Evolutionary conservation across 1,140 invertebrate species (phyloP), one percentile per base, ranked within the genome.

Genomic region (Pseudomyrmex pallidus): DNA sequence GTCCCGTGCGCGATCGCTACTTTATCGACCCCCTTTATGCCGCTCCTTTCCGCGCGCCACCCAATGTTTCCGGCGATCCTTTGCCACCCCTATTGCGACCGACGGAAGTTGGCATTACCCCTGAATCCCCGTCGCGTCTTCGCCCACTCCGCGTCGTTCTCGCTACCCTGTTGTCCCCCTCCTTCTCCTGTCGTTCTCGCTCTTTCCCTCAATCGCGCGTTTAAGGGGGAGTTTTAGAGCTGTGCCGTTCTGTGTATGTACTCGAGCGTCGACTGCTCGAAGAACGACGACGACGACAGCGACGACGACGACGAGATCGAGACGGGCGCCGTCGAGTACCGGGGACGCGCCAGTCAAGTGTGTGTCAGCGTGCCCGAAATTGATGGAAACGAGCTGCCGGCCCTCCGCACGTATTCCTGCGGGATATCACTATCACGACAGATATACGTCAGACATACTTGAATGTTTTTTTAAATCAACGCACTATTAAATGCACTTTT

Each of bases 1-100:
- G 94, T 94, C 93, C 91, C 91, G 91, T 90, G 90, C 87, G 91
- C 93, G 93, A 94, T 94, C 93, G 91, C 94, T 94, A 94, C 94
- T 94, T 94, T 94, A 94, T 94, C 94, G 94, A 94, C 91, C 91
- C 90, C 91, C 89, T 92, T 4, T 91, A 91, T 88, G 86, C 90
- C 88, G 67, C 63, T 76, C 82, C 63, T 78, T 82, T 57, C 64
- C 67, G 74, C 72, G 50, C 35, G 35, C 35, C 35, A 35, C 35
- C n/a, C 85, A 84, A 74, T 70, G 44, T 72, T 62, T 61, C 63
- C 61, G 61, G 48, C 52, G 66, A 77, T 82, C 66, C 62, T 35
- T 35, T 35, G 52, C 82, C 78, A 77, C 5, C 83, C 77, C 84
- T 85, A 73, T 72, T 85, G 88, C 57, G 61, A 84, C 84, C 44